phyloP scores from a whole-genome alignment of 2,888 invertebrate species.

The Disparrhopalites patrizii region DNA sequence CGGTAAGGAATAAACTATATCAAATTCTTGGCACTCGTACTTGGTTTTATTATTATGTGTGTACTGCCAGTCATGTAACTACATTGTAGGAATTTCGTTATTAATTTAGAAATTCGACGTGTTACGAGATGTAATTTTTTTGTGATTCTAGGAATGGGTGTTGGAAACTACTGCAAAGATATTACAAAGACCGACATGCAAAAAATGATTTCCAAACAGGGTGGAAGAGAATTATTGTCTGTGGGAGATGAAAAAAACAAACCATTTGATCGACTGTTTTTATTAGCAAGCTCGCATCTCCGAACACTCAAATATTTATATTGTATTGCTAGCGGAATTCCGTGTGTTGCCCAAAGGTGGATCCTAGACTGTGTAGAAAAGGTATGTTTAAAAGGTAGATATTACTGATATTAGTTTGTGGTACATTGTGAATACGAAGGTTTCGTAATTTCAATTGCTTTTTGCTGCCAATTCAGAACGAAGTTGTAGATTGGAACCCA shows the following conservation, averaged over 20 bases:
- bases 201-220: not conserved
- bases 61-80: not conserved
- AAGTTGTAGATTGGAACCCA: slow-evolving; percentile 3
- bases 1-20: too few species aligned
- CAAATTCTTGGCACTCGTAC: too few species aligned
- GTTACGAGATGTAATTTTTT: too few species aligned
- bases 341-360: slow-evolving; percentile 22
- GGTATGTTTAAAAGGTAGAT: not conserved
- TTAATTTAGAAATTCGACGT: not conserved
- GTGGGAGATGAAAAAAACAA: slow-evolving; percentile 11
- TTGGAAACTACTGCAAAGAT: slow-evolving; percentile 3
- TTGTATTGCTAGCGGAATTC: slow-evolving; percentile 18
- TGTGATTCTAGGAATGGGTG: not conserved
- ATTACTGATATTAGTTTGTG: not conserved
- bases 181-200: slow-evolving; percentile 12
- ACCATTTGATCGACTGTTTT: slow-evolving; percentile 4
- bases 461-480: slow-evolving; percentile 1
- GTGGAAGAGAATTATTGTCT: slow-evolving; percentile 2
- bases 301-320: slow-evolving; percentile 21
- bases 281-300: slow-evolving; percentile 19
- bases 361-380: slow-evolving; percentile 10
- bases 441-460: not conserved
- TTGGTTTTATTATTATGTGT: not conserved
- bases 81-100: not conserved
- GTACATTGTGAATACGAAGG: not conserved